Base-by-base conservation (phyloP, 2,113 vertebrate genomes). In the Puffinus mauretanicus region DNA sequence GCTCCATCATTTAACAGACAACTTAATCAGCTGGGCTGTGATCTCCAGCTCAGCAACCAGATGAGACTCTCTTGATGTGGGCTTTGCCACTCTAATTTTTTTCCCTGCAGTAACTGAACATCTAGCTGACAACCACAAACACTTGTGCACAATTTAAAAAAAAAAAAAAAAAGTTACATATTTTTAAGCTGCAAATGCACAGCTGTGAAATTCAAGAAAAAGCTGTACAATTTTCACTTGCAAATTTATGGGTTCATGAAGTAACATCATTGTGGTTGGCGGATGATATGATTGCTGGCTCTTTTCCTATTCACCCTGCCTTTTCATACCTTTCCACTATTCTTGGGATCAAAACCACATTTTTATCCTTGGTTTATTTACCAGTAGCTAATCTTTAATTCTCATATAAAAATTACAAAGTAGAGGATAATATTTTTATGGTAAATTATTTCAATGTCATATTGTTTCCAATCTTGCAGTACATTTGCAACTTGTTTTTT, bases 241-340 rank as follows among this genome's bases (percentile, higher is more conserved):
- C 96, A 97, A 97, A 97, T 97, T 96, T 97, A 97, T 97, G 97
- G 92, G 96, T 97, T 96, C 90, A 90, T 94, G 91, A 93, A 97
- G 72, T 77, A 96, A 96, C 92, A 96, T 96, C 96, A 84, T 93
- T 94, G 65, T 94, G 67, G 84, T 87, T 97, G 93, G 88, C 90
- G 52, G 93, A 94, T 91, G 93, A 91, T 84, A 92, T 84, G 93
- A 96, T 90, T 94, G 71, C 88, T 97, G 90, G 92, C 94, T 96
- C 88, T 79, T 64, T 93, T 96, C 95, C 96, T 96, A 57, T 92
- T 95, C 89, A 88, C 57, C 69, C 94, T 94, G 86, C 32, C 42
- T 96, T 96, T 96, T 97, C 62, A 86, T 97, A 97, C 96, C 95
- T 97, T 96, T 93, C 42, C 2, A 3, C 69, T 87, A 67, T 86